Conservation (phyloP, 2,113 vertebrate species). For the Bubalus kerabau region DNA sequence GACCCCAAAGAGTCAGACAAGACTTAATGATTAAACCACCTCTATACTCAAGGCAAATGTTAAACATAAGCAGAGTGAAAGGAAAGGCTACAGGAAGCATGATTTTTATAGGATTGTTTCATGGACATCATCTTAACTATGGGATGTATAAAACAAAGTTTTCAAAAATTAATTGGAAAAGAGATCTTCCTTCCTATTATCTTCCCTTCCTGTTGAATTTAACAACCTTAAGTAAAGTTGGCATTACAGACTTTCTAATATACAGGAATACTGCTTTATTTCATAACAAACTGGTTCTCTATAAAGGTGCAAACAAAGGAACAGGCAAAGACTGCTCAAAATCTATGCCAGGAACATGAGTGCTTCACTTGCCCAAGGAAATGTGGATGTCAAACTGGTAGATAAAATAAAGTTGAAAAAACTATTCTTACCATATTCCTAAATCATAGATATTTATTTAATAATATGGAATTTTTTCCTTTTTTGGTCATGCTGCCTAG, state of each 20-base stretch:
- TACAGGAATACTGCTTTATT: background rate
- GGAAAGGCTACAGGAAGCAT: background rate
- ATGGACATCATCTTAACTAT: background rate
- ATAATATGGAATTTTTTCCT: background rate
- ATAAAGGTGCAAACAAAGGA: background rate
- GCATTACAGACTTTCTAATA: background rate
- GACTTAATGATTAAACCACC: background rate
- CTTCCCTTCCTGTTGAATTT: background rate
- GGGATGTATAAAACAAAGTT: background rate
- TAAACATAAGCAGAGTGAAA: background rate
- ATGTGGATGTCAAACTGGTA: background rate
- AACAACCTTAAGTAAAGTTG: background rate
- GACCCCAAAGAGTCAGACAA: background rate
- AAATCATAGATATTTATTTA: background rate
- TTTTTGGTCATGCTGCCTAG: background rate
- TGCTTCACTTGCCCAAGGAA: background rate
- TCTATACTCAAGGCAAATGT: background rate
- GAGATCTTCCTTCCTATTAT: background rate
- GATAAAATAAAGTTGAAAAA: conserved; percentile 7
- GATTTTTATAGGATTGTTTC: background rate
- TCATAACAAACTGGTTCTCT: background rate
- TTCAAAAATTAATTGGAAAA: background rate
- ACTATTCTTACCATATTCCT: background rate
- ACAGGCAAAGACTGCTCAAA: background rate
- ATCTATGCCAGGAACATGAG: background rate